Percentiles rank a stretch among this genome's conserved stretches.
phyloP scores from a whole-genome alignment of 2,797 vertebrate genomes.

The Melopsittacus undulatus region DNA sequence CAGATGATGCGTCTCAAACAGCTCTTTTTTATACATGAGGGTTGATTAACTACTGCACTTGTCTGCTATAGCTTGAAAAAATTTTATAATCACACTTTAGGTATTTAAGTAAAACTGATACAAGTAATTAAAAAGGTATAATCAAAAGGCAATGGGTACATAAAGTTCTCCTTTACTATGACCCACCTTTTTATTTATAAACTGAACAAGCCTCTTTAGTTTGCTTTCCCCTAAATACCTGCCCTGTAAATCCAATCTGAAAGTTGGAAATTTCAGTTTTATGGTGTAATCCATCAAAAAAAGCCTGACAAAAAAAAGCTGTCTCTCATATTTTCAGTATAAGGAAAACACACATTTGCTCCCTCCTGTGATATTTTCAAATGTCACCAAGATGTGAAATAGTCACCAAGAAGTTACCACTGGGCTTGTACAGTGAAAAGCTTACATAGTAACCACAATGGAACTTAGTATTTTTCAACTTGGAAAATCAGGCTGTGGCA shows the following conservation, averaged over 20 bases:
- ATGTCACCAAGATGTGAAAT: neutral
- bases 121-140: neutral
- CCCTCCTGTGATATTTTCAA: neutral
- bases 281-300: rapidly evolving
- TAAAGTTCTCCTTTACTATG: neutral
- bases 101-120: neutral
- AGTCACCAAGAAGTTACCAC: neutral
- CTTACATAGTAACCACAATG: rapidly evolving
- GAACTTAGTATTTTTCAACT: neutral
- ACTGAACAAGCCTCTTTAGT: neutral
- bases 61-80: rapidly evolving
- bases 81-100: neutral
- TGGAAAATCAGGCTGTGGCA: neutral
- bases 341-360: neutral
- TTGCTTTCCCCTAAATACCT: neutral
- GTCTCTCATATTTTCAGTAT: neutral
- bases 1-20: rapidly evolving
- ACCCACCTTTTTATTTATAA: neutral
- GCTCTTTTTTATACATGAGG: rapidly evolving
- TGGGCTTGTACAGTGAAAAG: neutral
- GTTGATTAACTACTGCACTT: neutral
- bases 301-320: neutral
- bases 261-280: neutral
- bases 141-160: neutral
- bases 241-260: neutral